Conservation (phyloP, 1,140 invertebrate genomes). For the Papilio helenus region DNA sequence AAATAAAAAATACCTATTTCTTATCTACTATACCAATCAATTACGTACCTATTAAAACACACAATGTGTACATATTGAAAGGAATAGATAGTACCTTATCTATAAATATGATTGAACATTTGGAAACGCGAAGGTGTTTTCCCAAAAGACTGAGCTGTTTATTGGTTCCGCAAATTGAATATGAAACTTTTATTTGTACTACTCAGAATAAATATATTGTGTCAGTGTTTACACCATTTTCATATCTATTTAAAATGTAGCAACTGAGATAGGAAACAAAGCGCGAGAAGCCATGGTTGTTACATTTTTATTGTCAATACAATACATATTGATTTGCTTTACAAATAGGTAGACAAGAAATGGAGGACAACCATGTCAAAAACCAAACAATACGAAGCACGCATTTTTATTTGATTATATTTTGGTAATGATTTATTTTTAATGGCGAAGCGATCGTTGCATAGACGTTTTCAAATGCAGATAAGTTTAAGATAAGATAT, state of each 20-base stretch:
- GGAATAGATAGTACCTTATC: not conserved
- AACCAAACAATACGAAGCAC: not conserved
- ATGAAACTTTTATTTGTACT: not conserved
- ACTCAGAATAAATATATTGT: constrained; percentile 15
- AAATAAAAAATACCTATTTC: too few relatives aligned
- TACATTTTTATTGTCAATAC: too few relatives aligned
- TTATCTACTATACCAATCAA: too few relatives aligned
- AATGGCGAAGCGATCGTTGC: too few relatives aligned
- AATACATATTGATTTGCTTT: too few relatives aligned
- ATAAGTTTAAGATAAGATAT: too few relatives aligned
- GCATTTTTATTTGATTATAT: not conserved
- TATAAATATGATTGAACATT: not conserved
- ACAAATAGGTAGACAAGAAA: too few relatives aligned
- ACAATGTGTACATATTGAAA: too few relatives aligned
- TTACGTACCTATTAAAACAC: too few relatives aligned
- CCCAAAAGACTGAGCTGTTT: not conserved
- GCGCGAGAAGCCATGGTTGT: not conserved
- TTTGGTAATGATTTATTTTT: not conserved
- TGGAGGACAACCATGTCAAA: not conserved
- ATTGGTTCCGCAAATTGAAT: constrained; percentile 30
- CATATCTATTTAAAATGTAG: not conserved
- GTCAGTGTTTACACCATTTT: not conserved
- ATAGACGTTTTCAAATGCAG: too few relatives aligned
- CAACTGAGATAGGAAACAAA: not conserved
- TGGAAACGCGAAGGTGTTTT: constrained; percentile 43